Base-by-base conservation (phyloP, 1,140 invertebrate species). In the Neodiprion fabricii region DNA sequence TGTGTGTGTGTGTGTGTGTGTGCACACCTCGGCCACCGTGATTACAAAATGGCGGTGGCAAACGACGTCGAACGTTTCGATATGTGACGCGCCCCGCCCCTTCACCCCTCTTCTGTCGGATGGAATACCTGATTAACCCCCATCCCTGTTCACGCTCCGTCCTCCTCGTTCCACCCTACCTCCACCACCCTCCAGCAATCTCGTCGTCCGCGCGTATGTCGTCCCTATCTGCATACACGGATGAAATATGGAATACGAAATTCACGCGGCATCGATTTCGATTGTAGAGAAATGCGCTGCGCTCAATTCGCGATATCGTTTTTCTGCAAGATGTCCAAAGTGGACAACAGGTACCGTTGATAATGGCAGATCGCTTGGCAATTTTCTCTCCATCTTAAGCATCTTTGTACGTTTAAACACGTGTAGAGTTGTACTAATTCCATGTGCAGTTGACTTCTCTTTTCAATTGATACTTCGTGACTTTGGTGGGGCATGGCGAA, bases 31-130 rank as follows among this genome's bases (percentile, higher is more conserved):
- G 70, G 40, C 14, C 48, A 67, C 67, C 49, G 71, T 75, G 72
- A 75, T 75, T 75, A 69, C 75, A 68, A 75, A 75, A 73, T 75
- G 75, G 71, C 75, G 75, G 65, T 66, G 71, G 67, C 75, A 40
- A 75, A 75, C 68, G 71, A 75, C 70, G 67, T 47, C 40, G 61
- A 71, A 10, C 48, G 53, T 61, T 61, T 61, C 53, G 53, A 61
- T 61, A 61, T 61, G 53, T 61, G 53, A 17, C 11, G 7, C 11
- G n/a, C 53, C 53, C 53, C 53, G n/a, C 53, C 53, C 53, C 53
- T 17, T 61, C 53, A 7, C 11, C 53, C 11, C 53, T 12, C 11
- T 61, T 61, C 53, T 12, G n/a, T 12, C 53, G 53, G 53, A 61
- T 61, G 53, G 53, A 61, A 5, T 61, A 61, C n/a, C 53, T 61